These are phyloP conservation scores for Dicaeum eximium DNA, from an alignment of 2,113 vertebrate species.

Conservation along the genomic window DNA sequence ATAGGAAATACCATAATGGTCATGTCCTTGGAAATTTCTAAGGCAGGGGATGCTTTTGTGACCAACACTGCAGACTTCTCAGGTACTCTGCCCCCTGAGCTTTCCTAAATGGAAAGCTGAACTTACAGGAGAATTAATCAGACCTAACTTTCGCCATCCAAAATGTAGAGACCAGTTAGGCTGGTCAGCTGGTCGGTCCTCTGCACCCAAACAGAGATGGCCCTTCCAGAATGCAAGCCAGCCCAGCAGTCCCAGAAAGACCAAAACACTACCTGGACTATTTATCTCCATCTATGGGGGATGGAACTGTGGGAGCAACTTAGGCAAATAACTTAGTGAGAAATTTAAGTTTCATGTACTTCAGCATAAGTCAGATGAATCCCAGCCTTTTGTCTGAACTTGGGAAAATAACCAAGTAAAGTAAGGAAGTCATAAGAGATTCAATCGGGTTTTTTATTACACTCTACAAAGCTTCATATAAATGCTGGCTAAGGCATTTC, in stretches of 20 bases:
- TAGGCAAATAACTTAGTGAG: background rate
- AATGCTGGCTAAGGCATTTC: slow-evolving; percentile 42
- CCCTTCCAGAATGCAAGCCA: background rate
- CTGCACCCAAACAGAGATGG: background rate
- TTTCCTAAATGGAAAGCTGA: background rate
- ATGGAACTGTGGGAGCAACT: background rate
- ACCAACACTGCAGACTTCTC: background rate
- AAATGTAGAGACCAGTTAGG: background rate
- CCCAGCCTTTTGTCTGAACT: background rate
- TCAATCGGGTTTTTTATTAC: background rate
- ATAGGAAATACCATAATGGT: background rate
- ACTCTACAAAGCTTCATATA: background rate
- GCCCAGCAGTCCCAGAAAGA: background rate
- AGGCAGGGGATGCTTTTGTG: background rate
- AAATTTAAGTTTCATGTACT: background rate
- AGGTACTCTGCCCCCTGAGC: background rate
- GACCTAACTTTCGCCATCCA: background rate
- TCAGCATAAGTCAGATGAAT: background rate
- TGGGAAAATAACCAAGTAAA: slow-evolving; percentile 27
- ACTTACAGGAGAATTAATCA: background rate
- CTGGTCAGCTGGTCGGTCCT: background rate
- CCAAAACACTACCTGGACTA: background rate
- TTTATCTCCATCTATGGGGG: background rate
- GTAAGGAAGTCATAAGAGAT: slow-evolving; percentile 20
- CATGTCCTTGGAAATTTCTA: background rate